Percentiles rank a stretch among this genome's conserved stretches.
phyloP scores from a whole-genome alignment of 2,888 invertebrate species.

The Pimpla rufipes region DNA sequence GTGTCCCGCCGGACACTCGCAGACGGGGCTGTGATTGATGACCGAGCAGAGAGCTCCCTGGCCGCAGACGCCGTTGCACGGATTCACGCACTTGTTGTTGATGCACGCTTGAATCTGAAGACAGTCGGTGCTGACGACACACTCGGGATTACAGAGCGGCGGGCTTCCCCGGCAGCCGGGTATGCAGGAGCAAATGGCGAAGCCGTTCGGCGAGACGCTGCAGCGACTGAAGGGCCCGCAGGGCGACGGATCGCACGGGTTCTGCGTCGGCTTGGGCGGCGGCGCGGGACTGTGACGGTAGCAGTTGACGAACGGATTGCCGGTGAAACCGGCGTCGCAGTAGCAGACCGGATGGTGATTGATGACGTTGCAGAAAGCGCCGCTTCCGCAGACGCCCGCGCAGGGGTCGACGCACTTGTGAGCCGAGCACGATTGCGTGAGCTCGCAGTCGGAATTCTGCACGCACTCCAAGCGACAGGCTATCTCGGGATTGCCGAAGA shows the following conservation, averaged over 20 bases:
- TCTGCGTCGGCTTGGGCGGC: conserved; percentile 86
- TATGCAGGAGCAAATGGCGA: conserved; percentile 90
- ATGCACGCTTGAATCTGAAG: conserved; percentile 92
- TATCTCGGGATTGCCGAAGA: conserved; percentile 92
- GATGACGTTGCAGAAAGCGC: conserved; percentile 91
- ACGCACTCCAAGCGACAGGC: conserved; percentile 94
- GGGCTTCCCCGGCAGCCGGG: conserved; percentile 92
- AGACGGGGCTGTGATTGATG: conserved; percentile 94
- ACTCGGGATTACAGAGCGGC: conserved; percentile 94
- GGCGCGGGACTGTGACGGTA: conserved; percentile 84
- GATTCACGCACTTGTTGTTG: conserved; percentile 92
- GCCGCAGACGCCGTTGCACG: conserved; percentile 94
- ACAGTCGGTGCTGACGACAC: conserved; percentile 94
- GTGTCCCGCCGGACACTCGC: conserved; percentile 91
- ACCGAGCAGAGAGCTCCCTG: conserved; percentile 91
- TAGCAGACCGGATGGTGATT: conserved; percentile 93
- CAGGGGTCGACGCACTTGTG: conserved; percentile 91
- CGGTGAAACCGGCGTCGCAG: conserved; percentile 88
- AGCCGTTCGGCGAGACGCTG: conserved; percentile 86
- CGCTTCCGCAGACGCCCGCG: conserved; percentile 90
- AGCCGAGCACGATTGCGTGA: conserved; percentile 84
- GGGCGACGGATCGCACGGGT: conserved; percentile 86
- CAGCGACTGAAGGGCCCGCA: conserved; percentile 95
- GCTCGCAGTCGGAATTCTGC: conserved; percentile 89
- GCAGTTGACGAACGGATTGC: conserved; percentile 90